phyloP scores from a whole-genome alignment of 2,888 invertebrate genomes.

The Sinopyrophorus schimmeli region DNA sequence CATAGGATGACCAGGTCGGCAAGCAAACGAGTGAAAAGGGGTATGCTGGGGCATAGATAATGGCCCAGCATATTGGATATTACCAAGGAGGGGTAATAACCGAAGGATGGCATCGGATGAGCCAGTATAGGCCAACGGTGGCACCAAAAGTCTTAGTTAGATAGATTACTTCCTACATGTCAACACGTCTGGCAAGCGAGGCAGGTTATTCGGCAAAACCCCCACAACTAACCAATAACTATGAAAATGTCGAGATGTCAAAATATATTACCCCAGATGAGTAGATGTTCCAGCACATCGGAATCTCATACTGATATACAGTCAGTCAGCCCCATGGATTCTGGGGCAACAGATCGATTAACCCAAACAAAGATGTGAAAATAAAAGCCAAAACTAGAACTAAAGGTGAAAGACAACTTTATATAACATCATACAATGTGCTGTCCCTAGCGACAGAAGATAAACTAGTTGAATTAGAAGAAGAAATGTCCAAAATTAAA shows the following conservation, averaged over 20 bases:
- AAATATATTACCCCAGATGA: background rate
- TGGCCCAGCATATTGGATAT: background rate
- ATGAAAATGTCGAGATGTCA: slow-evolving; percentile 1
- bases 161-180: background rate
- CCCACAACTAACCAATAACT: background rate
- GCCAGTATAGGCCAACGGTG: background rate
- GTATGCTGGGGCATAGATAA: too few species aligned
- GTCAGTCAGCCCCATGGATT: background rate
- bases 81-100: background rate
- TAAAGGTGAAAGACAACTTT: too few species aligned
- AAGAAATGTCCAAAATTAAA: too few species aligned
- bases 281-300: background rate
- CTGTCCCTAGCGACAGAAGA: too few species aligned
- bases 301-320: background rate
- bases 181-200: background rate
- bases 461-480: too few species aligned
- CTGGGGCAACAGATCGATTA: slow-evolving; percentile 3
- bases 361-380: too few species aligned
- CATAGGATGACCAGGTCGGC: slow-evolving; percentile 1
- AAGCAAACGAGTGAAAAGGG: too few species aligned
- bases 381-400: too few species aligned
- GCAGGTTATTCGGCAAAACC: slow-evolving; percentile 1
- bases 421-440: too few species aligned
- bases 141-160: slow-evolving; percentile 1
- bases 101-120: slow-evolving; percentile 1